Conservation (phyloP, 2,797 vertebrate species). For the Sebastes taczanowskii region DNA sequence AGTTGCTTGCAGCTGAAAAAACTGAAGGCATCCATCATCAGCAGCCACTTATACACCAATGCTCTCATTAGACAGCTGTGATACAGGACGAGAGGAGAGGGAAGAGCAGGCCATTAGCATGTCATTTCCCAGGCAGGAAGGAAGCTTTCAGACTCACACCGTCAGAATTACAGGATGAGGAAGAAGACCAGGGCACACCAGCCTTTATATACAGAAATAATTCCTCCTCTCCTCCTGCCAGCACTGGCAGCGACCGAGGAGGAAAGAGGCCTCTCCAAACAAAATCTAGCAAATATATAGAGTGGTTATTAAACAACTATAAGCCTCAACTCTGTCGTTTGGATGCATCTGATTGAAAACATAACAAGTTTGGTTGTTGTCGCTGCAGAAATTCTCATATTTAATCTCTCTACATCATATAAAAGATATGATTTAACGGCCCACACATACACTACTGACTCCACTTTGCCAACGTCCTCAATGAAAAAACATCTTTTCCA, state of each 20-base stretch:
- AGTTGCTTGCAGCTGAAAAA: slow-evolving; percentile 61
- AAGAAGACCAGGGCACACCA: slow-evolving; percentile 40
- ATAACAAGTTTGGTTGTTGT: neutral
- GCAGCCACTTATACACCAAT: slow-evolving; percentile 62
- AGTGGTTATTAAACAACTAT: slow-evolving; percentile 3
- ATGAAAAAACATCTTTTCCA: neutral
- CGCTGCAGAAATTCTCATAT: neutral
- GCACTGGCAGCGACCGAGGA: neutral
- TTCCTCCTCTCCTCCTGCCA: slow-evolving; percentile 23
- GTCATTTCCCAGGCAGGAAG: slow-evolving; percentile 81
- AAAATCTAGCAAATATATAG: neutral
- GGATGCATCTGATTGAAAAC: neutral
- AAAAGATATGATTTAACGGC: neutral
- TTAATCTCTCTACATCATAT: neutral
- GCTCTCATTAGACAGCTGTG: slow-evolving; percentile 81
- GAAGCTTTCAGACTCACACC: slow-evolving; percentile 73
- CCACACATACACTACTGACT: neutral
- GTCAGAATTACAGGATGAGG: slow-evolving; percentile 71
- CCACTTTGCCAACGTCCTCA: neutral
- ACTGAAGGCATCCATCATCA: slow-evolving; percentile 69
- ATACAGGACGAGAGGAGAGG: slow-evolving; percentile 53
- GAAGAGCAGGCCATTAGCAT: slow-evolving; percentile 72
- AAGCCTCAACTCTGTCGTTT: neutral
- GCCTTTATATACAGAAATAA: slow-evolving; percentile 55
- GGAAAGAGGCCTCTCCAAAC: slow-evolving; percentile 22